A percentile compares a stretch with the other conserved stretches of the same genome.
These are phyloP conservation scores for Pocota personata DNA, from an alignment of 2,888 invertebrate species.

Conservation along the genomic window DNA sequence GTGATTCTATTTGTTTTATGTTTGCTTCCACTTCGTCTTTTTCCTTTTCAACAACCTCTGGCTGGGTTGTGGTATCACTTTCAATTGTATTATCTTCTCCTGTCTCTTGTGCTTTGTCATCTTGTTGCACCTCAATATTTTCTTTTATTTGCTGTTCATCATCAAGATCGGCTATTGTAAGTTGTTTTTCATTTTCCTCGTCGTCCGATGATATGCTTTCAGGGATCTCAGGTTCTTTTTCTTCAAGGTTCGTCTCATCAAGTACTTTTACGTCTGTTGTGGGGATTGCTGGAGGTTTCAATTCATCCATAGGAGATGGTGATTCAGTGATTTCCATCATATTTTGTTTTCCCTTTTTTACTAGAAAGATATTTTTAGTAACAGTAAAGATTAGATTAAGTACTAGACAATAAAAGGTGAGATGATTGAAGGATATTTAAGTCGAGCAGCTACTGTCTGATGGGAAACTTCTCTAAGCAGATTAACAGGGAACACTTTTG, in stretches of 20 bases:
- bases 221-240: background rate
- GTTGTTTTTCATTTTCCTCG: conserved; percentile 18
- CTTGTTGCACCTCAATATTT: conserved; percentile 48
- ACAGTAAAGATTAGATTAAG: background rate
- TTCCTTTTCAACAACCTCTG: background rate
- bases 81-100: background rate
- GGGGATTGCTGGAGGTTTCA: conserved; percentile 42
- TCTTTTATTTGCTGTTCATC: conserved; percentile 49
- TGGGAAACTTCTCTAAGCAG: too few species aligned
- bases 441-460: too few species aligned
- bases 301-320: conserved; percentile 39
- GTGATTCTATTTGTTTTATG: conserved; percentile 1
- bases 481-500: too few species aligned
- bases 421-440: background rate
- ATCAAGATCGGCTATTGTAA: background rate
- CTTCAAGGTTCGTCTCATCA: conserved; percentile 23
- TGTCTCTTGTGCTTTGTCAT: conserved; percentile 39
- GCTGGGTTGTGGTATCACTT: background rate
- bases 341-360: background rate
- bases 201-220: conserved; percentile 11
- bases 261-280: conserved; percentile 14
- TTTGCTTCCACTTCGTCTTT: background rate
- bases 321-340: conserved; percentile 36
- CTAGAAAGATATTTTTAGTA: background rate
- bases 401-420: background rate